Conservation (phyloP, 2,888 invertebrate species). For the Sinopyrophorus schimmeli region DNA sequence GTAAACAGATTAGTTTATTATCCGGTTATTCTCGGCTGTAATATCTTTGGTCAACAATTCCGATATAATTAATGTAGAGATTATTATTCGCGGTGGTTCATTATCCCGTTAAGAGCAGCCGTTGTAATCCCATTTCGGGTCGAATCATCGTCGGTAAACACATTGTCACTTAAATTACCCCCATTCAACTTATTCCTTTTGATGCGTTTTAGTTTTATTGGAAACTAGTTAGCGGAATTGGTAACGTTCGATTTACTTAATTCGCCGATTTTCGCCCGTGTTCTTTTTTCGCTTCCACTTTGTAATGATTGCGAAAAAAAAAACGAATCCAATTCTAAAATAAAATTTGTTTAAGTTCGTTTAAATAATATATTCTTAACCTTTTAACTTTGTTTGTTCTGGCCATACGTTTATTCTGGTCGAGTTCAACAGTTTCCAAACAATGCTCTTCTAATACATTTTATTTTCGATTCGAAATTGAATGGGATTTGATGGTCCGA, state of each 20-base stretch:
- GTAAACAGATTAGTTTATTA: constrained; percentile 52
- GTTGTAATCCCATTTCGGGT: constrained; percentile 32
- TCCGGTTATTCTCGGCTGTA: constrained; percentile 49
- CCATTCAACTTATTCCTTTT: constrained; percentile 32
- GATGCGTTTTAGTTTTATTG: constrained; percentile 22
- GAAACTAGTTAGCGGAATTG: constrained; percentile 17
- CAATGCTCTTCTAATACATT: too few relatives aligned
- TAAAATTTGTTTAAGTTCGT: background rate
- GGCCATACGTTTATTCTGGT: too few relatives aligned
- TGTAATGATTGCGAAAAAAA: too few relatives aligned
- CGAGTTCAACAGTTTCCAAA: too few relatives aligned
- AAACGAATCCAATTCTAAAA: background rate
- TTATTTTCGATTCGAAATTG: too few relatives aligned
- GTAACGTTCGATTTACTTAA: constrained; percentile 14
- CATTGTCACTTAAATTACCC: constrained; percentile 31
- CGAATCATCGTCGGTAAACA: constrained; percentile 33
- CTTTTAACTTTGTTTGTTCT: too few relatives aligned
- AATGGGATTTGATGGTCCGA: too few relatives aligned
- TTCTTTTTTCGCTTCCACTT: constrained; percentile 10
- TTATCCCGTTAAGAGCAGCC: constrained; percentile 30
- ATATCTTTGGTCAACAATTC: constrained; percentile 52
- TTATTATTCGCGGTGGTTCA: constrained; percentile 47
- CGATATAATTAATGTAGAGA: constrained; percentile 51
- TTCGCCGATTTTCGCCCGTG: constrained; percentile 8
- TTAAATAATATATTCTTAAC: too few relatives aligned